Evolutionary conservation across 23 tunicate genomes (phyloP), one percentile per base, ranked within the genome.

Genomic region (Diplosoma virens): DNA sequence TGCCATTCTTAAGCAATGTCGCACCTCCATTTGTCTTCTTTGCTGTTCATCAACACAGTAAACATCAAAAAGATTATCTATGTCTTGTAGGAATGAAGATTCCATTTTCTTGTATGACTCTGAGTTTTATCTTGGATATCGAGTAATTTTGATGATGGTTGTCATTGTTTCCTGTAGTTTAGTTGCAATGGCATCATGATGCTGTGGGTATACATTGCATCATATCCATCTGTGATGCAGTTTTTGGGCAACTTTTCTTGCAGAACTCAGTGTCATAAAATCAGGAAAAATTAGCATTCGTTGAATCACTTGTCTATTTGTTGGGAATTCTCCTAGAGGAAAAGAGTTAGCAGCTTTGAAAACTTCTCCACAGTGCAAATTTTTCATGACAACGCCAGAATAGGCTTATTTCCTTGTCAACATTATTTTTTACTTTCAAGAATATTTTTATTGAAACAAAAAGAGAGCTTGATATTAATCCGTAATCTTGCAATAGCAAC

Each of bases 341-440:
- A n/a, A n/a, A n/a, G 16, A 29, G 37, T 25, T 7, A 63, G 9
- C 14, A 63, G 36, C 37, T 63, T 63, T 16, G 30, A 63, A 63
- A 63, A 28, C 20, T 63, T 63, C 70, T 63, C 36, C 70, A 63
- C 70, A 28, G 70, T 26, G 70, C 70, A 63, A 29, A 7, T 63
- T 63, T 63, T 63, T 63, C 36, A 28, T 6, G 20, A 30, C 70
- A 63, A 20, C n/a, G 30, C 9, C 70, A 63, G 70, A 3, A 28
- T 25, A 29, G n/a, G 70, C 14, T 63, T 36, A 25, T 63, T 63
- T 29, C 37, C 70, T 63, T 63, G 70, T 63, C 20, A 29, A 30
- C 70, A 29, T 63, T 29, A 29, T 30, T 7, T 63, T 63, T 30
- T 30, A 56, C 50, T 41, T 41, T 41, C 14, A 41, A 7, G 11